Percentiles rank a stretch among this genome's conserved stretches.
Conservation (phyloP, 1,140 invertebrate species). For the Planococcus citri region DNA sequence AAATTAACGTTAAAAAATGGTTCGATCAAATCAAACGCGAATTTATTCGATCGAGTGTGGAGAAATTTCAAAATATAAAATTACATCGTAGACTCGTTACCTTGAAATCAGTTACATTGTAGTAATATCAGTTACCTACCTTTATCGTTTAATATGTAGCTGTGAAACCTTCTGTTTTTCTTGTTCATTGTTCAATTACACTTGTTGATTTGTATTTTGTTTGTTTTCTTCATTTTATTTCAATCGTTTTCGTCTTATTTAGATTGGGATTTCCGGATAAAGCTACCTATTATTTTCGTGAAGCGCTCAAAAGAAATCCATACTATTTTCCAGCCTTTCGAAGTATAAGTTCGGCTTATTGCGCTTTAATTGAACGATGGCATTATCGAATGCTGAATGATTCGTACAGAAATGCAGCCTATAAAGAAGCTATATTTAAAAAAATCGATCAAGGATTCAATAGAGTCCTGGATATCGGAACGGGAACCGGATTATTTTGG, state of each 20-base stretch:
- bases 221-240: not conserved
- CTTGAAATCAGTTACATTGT: not conserved
- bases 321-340: conserved; percentile 32
- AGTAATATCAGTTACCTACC: not conserved
- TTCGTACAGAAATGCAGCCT: conserved; percentile 48
- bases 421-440: conserved; percentile 46
- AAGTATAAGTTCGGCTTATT: conserved; percentile 36
- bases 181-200: not conserved
- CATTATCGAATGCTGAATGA: conserved; percentile 75
- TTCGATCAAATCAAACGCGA: not conserved
- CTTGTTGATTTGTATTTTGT: not conserved
- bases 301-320: conserved; percentile 28
- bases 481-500: conserved; percentile 50
- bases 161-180: no score
- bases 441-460: conserved; percentile 40
- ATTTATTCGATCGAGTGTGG: not conserved
- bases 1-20: not conserved
- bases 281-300: conserved; percentile 26
- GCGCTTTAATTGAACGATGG: conserved; percentile 52
- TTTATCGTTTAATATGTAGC: no score
- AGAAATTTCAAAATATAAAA: not conserved
- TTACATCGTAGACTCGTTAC: not conserved
- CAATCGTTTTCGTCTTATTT: not conserved
- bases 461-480: conserved; percentile 56
- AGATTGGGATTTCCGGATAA: conserved; percentile 26